Percentiles rank a stretch among this genome's conserved stretches.
Evolutionary conservation across 2,113 vertebrate genomes (phyloP).

Genomic region (Coptodon bakossiorum): DNA sequence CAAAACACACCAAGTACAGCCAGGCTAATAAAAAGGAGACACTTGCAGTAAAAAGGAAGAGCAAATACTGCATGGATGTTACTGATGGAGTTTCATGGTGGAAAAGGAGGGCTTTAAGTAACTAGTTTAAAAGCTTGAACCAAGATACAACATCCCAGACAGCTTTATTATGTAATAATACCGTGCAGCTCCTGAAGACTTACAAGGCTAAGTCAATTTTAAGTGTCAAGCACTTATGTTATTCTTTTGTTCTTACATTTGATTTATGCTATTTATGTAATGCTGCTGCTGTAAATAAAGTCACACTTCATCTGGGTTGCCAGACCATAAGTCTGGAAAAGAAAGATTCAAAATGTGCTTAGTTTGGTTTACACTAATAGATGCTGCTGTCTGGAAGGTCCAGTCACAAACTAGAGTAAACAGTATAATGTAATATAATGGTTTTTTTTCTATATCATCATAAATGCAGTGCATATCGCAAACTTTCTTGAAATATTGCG

Average conservation of each 20-base stretch:
- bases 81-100: not conserved
- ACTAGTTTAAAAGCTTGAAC: not conserved
- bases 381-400: not conserved
- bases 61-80: not conserved
- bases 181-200: not conserved
- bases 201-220: not conserved
- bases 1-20: not conserved
- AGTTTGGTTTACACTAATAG: not conserved
- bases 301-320: not conserved
- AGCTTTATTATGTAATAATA: not conserved
- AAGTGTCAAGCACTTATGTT: not conserved
- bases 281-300: not conserved
- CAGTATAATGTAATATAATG: not conserved
- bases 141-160: not conserved
- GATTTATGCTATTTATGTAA: not conserved
- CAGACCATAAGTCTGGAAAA: not conserved
- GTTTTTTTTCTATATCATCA: accelerated
- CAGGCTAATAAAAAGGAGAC: not conserved
- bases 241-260: not conserved
- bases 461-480: not conserved
- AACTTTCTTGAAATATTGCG: not conserved
- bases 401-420: not conserved
- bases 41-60: not conserved
- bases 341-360: not conserved
- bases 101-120: not conserved